Base-by-base conservation (phyloP, 2,888 invertebrate genomes). In the Catocala nupta region DNA sequence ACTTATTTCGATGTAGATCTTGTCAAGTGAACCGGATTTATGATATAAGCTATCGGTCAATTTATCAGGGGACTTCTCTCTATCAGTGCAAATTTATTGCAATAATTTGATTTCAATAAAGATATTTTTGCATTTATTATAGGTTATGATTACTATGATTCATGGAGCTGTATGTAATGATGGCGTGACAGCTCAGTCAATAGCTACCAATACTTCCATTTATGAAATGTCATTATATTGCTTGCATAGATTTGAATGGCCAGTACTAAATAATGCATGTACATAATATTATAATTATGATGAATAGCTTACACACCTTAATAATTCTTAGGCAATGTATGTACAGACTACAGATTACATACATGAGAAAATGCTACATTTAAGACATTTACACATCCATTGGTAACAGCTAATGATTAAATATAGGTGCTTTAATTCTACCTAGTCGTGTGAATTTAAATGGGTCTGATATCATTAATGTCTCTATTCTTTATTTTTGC, bases 141-240 rank as follows among this genome's bases (percentile, higher is more conserved):
- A 63, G 63, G 63, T 63, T 63, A 63, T 36, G 42, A 54, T 13
- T 33, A n/a, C n/a, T 47, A 65, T 65, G 64, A 65, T 56, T 65
- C 64, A 65, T 56, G 44, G 13, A n/a, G 10, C 16, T 34, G 11
- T 11, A 43, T 12, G 10, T 33, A 48, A 33, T 49, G 33, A 10
- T 49, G 42, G 45, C 45, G 34, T 55, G 55, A 55, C 44, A 33
- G 34, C 12, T 25, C 55, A 12, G 34, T 45, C 44, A 34, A 34
- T 25, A 33, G 33, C 25, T 39, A 6, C 12, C 43, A 25, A 16
- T 11, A 12, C 45, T 36, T 55, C 48, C 25, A 55, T 55, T 55
- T 55, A 9, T 36, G 39, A 36, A 39, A 5, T 45, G 34, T 48
- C 13, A 10, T 47, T 13, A 11, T 48, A 48, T 36, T 48, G 48